Evolutionary conservation across 2,113 vertebrate genomes (phyloP).

Genomic region (Ciconia maguari): DNA sequence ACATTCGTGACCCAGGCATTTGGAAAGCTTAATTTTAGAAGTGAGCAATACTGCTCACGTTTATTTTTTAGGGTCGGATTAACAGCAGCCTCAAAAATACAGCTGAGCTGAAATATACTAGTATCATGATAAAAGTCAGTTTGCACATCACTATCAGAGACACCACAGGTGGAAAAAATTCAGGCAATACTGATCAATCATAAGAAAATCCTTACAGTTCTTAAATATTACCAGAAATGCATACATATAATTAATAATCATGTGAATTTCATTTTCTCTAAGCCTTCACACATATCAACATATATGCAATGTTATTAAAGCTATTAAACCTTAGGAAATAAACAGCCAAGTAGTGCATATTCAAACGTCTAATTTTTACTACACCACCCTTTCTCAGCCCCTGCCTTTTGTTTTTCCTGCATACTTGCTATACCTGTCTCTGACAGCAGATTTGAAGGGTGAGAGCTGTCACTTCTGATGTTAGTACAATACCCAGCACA

Average conservation of each 20-base stretch:
- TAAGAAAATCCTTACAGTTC: not conserved
- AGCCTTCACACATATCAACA: not conserved
- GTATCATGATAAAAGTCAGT: not conserved
- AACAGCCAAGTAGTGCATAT: not conserved
- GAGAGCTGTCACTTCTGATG: not conserved
- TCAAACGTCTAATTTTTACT: not conserved
- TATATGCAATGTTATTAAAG: not conserved
- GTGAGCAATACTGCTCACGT: not conserved
- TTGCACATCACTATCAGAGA: not conserved
- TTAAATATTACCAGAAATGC: not conserved
- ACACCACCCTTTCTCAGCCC: not conserved
- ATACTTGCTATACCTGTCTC: not conserved
- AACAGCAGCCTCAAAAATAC: not conserved
- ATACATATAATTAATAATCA: not conserved
- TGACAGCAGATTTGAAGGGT: not conserved
- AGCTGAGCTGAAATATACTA: not conserved
- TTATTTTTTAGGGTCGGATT: not conserved
- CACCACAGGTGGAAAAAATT: not conserved
- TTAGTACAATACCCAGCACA: not conserved
- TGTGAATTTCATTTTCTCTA: not conserved
- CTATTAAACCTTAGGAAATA: not conserved
- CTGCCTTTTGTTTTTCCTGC: not conserved
- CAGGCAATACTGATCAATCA: not conserved
- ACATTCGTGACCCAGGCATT: not conserved
- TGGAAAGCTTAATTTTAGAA: conserved; percentile 15